Base-by-base conservation (phyloP, 1,140 invertebrate species). In the Gryllus bimaculatus region DNA sequence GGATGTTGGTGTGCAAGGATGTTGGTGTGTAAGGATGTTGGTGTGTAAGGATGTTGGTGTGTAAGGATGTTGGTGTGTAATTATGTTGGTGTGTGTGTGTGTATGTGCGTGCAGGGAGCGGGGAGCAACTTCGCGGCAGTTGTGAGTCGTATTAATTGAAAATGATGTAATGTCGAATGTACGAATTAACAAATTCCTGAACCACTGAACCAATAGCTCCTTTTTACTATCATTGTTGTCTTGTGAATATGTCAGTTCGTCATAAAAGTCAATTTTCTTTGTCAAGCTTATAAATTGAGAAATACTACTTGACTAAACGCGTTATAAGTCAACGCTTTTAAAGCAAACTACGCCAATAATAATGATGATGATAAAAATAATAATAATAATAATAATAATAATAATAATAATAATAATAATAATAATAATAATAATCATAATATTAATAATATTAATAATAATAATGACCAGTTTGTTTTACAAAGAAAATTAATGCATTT, bases 41-140 rank as follows among this genome's bases (percentile, higher is more conserved):
- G 7, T 74, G 7, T 74, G 7, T 74, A 7, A 21, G 7, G 20
- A 7, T 74, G 74, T 74, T 5, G 20, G 74, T 74, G 39, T 74
- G 74, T 74, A 74, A 21, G 74, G 20, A 74, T 74, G 74, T 74
- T 21, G 20, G 74, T n/a, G n/a, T 74, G 74, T n/a, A n/a, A 21
- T n/a, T 74, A 54, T 78, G 77, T 78, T 47, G 7, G 47, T 74
- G 39, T 74, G 74, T 74, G 39, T 74, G 74, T n/a, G 39, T 75
- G 74, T 75, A 0, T n/a, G 74, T 75, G 10, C 1, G 15, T 75
- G n/a, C 20, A 75, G 12, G n/a, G 10, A 0, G 20, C 0, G 20
- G n/a, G 20, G n/a, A 6, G 74, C 20, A 75, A 12, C 8, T 75
- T 12, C 0, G 74, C 0, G 26, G 26, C 26, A 5, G 26, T 39